Percentiles rank a stretch among this genome's conserved stretches.
These are phyloP conservation scores for Paratrypauchen microcephalus DNA, from an alignment of 2,797 vertebrate species.

Conservation along the genomic window DNA sequence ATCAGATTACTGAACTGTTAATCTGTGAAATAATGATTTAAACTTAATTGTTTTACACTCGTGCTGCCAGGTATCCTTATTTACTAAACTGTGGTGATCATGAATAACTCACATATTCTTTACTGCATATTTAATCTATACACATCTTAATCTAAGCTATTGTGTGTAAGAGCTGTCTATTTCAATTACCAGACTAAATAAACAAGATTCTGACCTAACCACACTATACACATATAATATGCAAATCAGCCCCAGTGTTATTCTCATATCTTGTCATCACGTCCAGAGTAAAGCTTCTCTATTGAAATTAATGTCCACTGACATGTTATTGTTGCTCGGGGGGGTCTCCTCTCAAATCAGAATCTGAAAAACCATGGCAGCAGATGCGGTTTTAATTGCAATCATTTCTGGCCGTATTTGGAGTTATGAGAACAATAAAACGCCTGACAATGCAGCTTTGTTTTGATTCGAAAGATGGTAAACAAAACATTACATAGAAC, in stretches of 20 bases:
- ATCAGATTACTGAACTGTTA: too few species aligned
- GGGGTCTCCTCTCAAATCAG: constrained; percentile 44
- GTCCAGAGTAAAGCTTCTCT: constrained; percentile 63
- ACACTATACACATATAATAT: constrained; percentile 14
- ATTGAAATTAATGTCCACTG: constrained; percentile 57
- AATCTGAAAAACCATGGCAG: constrained; percentile 47
- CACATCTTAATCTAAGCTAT: too few species aligned
- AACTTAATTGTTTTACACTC: too few species aligned
- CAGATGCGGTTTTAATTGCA: constrained; percentile 67
- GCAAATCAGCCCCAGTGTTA: constrained; percentile 48
- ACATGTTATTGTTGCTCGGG: constrained; percentile 53
- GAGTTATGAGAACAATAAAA: background rate
- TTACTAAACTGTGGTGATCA: too few species aligned
- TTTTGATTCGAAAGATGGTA: background rate
- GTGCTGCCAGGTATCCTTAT: too few species aligned
- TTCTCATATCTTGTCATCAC: constrained; percentile 64
- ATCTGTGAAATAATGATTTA: too few species aligned
- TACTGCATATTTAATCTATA: too few species aligned
- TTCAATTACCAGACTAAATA: background rate
- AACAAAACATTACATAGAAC: background rate
- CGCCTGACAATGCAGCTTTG: background rate
- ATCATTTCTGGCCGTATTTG: background rate
- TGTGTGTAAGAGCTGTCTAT: background rate
- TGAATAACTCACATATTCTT: too few species aligned
- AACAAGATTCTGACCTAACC: background rate